Percentiles rank a stretch among this genome's conserved stretches.
These are phyloP conservation scores for Lycophotia porphyrea DNA, from an alignment of 2,888 invertebrate genomes.

Conservation along the genomic window DNA sequence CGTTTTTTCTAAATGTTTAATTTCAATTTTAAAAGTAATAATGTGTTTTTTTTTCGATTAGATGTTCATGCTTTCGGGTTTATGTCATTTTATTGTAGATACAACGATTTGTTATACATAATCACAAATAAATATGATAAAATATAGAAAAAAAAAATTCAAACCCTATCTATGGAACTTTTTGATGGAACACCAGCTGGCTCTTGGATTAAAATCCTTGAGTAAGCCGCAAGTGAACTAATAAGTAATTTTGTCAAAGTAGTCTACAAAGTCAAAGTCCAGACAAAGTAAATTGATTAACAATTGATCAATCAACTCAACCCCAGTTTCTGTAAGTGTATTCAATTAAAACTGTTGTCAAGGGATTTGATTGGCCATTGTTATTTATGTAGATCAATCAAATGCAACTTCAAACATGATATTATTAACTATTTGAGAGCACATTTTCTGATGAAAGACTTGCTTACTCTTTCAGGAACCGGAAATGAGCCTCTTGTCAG, in stretches of 20 bases:
- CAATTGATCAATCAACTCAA: neutral
- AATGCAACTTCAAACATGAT: neutral
- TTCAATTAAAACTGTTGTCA: constrained; percentile 14
- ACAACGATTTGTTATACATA: neutral
- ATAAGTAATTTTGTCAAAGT: neutral
- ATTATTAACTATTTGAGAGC: neutral
- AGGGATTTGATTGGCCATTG: constrained; percentile 16
- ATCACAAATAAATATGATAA: neutral
- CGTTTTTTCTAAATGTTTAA: neutral
- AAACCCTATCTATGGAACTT: neutral
- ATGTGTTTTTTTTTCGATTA: neutral
- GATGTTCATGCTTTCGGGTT: neutral
- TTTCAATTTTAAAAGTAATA: neutral
- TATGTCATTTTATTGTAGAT: neutral
- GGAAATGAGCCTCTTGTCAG: neutral
- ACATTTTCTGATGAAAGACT: neutral
- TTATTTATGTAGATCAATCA: neutral
- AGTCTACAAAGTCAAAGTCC: neutral
- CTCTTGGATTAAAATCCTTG: neutral
- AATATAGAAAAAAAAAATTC: no score
- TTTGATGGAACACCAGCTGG: neutral
- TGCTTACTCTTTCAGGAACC: neutral
- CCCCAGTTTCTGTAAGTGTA: neutral
- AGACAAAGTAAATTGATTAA: constrained; percentile 9
- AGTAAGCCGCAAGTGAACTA: neutral